Evolutionary conservation across 2,797 vertebrate species (phyloP), one percentile per base, ranked within the genome.

Genomic region (Macrochelys suwanniensis): DNA sequence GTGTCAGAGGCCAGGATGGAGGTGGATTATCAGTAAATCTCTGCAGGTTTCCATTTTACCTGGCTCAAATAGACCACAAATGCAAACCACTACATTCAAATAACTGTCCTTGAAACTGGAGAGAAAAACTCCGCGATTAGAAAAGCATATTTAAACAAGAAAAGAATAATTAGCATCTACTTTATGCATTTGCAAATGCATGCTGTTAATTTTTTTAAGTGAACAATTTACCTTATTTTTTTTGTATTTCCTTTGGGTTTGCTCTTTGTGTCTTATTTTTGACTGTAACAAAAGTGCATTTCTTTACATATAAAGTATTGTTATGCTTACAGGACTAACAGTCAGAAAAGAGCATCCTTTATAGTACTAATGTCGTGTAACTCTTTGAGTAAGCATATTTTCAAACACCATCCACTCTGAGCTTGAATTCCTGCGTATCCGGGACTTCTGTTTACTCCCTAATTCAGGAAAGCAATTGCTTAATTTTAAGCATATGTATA

Each of bases 21-120:
- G 26, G 37, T 87, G 84, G 84, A 59, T 88, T 91, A 84, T 3
- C 65, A 33, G 61, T 84, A 53, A n/a, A 31, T 50, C 56, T 65
- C 89, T 85, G 57, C 83, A 90, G 83, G 47, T 88, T 89, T 91
- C 88, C 89, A 45, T 68, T 87, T 85, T n/a, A 89, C 33, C 37
- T 33, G 37, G 50, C 16, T 59, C 19, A 45, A 50, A 85, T 78
- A 0, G 85, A 77, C 16, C 21, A 80, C 21, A 82, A 85, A 10
- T 16, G 23, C 54, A 37, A 25, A 65, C 15, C 88, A 88, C 80
- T 65, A 83, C 85, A 94, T 91, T 92, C 1, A 92, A 88, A 88
- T 88, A 89, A 71, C 84, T 90, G 6, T 86, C 37, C 71, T 31
- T 77, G 25, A 89, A 94, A 81, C 1, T 12, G 65, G 42, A 21